Evolutionary conservation across 2,797 vertebrate genomes (phyloP), one percentile per base, ranked within the genome.

Genomic region (Enteromius unitaeniatus): DNA sequence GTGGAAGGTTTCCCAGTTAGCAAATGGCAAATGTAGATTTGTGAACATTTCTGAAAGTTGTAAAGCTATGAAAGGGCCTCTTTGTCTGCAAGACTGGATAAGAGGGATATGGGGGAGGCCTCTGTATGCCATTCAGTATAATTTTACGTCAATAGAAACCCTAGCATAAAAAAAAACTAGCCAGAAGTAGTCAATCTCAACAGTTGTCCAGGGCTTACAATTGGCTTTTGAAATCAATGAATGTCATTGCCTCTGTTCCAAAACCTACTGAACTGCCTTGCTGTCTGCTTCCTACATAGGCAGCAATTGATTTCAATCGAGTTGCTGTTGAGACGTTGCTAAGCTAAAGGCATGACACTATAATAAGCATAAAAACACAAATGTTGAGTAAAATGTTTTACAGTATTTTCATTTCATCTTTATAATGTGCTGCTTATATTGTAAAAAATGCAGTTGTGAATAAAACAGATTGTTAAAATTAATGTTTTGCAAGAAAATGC

Each of bases 221-320:
- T 47, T 58, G 28, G 51, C 51, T 84, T 84, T 78, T 78, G 53
- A 84, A 84, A 84, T 69, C 75, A 60, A 70, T 69, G 31, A 62
- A 78, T 69, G 65, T 26, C 65, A 78, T 47, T 69, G 37, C 47
- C 47, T 79, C 47, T 69, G 11, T 69, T 55, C 28, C 47, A 67
- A 79, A 79, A 69, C 45, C 26, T 64, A n/a, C 76, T 62, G 37
- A 77, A 78, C 53, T 78, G 75, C 4, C 55, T 42, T 11, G 15
- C 53, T 47, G 58, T 10, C 75, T 45, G 17, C n/a, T 40, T 13
- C 74, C 19, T 58, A 26, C 53, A 42, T 45, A 19, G n/a, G 14
- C 37, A 42, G 37, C 9, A 28, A 45, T 62, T 62, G n/a, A 62
- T 62, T 77, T 19, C 55, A 60, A 6, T 42, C 3, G 14, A 17